Evolutionary conservation across 2,888 invertebrate species (phyloP).

Genomic region (Thymelicus lineola): DNA sequence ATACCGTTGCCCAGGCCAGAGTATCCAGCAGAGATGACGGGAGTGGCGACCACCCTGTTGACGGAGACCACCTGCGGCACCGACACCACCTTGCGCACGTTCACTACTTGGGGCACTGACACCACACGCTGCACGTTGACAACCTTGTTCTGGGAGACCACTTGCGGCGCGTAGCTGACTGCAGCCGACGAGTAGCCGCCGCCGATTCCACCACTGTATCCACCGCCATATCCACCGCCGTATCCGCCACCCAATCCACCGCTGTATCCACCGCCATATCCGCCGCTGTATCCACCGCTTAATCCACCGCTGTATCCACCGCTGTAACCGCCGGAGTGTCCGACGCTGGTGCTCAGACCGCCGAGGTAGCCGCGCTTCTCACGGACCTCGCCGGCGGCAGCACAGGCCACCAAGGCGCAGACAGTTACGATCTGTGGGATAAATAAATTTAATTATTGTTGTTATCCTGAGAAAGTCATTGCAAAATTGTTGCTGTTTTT

Average conservation of each 20-base stretch:
- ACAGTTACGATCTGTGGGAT: slow-evolving; percentile 40
- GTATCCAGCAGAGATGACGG: slow-evolving; percentile 44
- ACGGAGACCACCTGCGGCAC: slow-evolving; percentile 64
- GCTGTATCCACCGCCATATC: slow-evolving; percentile 30
- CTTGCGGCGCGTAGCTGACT: slow-evolving; percentile 45
- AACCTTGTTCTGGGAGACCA: slow-evolving; percentile 58
- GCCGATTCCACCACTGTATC: slow-evolving; percentile 28
- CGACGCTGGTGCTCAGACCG: slow-evolving; percentile 36
- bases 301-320: too few species aligned
- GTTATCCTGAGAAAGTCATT: neutral
- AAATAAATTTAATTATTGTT: neutral
- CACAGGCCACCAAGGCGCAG: slow-evolving; percentile 40
- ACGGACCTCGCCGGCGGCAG: slow-evolving; percentile 38
- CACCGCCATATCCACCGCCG: slow-evolving; percentile 11
- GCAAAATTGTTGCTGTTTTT: neutral
- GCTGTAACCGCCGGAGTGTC: slow-evolving; percentile 37
- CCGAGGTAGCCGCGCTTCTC: slow-evolving; percentile 44
- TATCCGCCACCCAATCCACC: slow-evolving; percentile 37
- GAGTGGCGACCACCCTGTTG: slow-evolving; percentile 61
- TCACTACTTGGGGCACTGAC: slow-evolving; percentile 56
- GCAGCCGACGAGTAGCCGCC: slow-evolving; percentile 41
- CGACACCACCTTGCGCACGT: slow-evolving; percentile 60
- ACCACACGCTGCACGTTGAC: slow-evolving; percentile 56
- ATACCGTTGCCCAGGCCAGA: slow-evolving; percentile 31
- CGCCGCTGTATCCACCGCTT: slow-evolving; percentile 33